These are phyloP conservation scores for Tortrix viridana DNA, from an alignment of 2,888 invertebrate species.

Conservation along the genomic window DNA sequence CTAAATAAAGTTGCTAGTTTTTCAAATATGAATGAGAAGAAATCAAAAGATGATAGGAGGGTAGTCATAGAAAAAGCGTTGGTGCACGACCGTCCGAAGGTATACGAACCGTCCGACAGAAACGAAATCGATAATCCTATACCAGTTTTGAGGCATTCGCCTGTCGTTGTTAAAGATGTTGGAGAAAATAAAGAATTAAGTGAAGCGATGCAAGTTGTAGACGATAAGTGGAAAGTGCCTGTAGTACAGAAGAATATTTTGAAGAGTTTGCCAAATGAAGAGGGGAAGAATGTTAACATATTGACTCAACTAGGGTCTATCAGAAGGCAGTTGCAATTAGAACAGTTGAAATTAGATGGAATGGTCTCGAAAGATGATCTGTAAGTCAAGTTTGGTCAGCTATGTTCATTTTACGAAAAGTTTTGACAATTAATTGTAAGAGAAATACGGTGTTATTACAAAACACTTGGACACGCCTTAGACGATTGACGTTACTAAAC, in stretches of 20 bases:
- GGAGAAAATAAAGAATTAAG: slow-evolving; percentile 53
- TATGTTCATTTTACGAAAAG: no score
- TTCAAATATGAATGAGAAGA: background rate
- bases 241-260: slow-evolving; percentile 86
- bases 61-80: slow-evolving; percentile 53
- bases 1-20: no score
- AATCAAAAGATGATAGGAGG: slow-evolving; percentile 37
- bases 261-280: slow-evolving; percentile 71
- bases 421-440: no score
- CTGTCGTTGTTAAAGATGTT: slow-evolving; percentile 43
- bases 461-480: no score
- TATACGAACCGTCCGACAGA: slow-evolving; percentile 36
- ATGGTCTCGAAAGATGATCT: slow-evolving; percentile 57
- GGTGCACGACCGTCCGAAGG: slow-evolving; percentile 50
- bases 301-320: slow-evolving; percentile 88
- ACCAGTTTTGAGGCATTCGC: slow-evolving; percentile 85
- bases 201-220: slow-evolving; percentile 70
- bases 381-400: slow-evolving; percentile 20
- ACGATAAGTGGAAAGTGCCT: slow-evolving; percentile 84
- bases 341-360: slow-evolving; percentile 85
- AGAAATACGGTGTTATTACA: no score
- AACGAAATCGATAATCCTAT: slow-evolving; percentile 80
- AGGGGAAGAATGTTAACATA: slow-evolving; percentile 82
- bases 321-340: slow-evolving; percentile 86
- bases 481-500: no score